Evolutionary conservation across 2,113 vertebrate species (phyloP).

Genomic region (Meriones unguiculatus): DNA sequence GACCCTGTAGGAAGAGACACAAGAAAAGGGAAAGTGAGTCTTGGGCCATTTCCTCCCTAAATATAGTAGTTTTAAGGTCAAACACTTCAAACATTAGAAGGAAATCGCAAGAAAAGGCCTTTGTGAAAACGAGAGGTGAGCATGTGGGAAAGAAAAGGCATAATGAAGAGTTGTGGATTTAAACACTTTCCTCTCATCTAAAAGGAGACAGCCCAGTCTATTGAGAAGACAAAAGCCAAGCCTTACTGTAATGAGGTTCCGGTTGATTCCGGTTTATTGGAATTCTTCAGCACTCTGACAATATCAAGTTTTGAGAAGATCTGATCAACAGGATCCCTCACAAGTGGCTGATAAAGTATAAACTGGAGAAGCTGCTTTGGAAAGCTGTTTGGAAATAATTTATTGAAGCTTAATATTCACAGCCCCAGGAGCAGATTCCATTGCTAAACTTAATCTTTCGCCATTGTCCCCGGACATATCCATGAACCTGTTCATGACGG

Average conservation of each 20-base stretch:
- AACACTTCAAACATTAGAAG: neutral
- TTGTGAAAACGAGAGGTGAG: neutral
- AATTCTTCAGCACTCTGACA: slow-evolving; percentile 40
- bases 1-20: slow-evolving; percentile 48
- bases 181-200: neutral
- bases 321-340: neutral
- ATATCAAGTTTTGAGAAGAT: neutral
- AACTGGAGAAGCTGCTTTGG: slow-evolving; percentile 4
- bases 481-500: neutral
- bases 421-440: neutral
- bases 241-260: neutral
- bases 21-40: slow-evolving; percentile 11
- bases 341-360: slow-evolving; percentile 26
- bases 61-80: slow-evolving; percentile 63
- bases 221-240: neutral
- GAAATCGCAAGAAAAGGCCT: slow-evolving; percentile 37
- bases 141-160: neutral
- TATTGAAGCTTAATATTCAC: slow-evolving; percentile 17
- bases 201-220: neutral
- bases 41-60: slow-evolving; percentile 70
- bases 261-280: neutral
- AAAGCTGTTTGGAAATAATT: slow-evolving; percentile 8
- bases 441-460: slow-evolving; percentile 27
- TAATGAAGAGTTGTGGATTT: neutral
- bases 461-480: neutral